Percentiles rank a stretch among this genome's conserved stretches.
Conservation (phyloP, 1,140 invertebrate species). For the Drosophila takahashii region DNA sequence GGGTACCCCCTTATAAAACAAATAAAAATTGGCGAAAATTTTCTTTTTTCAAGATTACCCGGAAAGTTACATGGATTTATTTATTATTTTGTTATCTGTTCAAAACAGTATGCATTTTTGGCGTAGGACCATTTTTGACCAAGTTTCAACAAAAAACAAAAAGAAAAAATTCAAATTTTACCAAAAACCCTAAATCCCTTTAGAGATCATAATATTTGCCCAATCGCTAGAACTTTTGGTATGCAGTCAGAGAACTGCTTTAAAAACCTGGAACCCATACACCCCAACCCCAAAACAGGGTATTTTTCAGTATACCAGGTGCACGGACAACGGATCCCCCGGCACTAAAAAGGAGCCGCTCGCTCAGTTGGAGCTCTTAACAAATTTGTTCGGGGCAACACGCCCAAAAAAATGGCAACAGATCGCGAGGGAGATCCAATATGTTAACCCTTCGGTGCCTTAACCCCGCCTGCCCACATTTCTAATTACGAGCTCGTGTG, state of each 20-base stretch:
- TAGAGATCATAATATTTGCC: background rate
- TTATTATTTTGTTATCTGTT: too few species aligned
- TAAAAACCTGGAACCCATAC: background rate
- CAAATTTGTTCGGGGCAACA: slow-evolving; percentile 84
- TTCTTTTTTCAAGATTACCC: too few species aligned
- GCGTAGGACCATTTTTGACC: too few species aligned
- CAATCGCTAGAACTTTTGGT: background rate
- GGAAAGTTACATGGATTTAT: too few species aligned
- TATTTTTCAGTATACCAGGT: slow-evolving; percentile 40
- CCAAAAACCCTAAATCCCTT: too few species aligned
- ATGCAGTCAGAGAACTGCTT: background rate
- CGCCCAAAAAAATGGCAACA: slow-evolving; percentile 61
- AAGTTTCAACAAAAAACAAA: too few species aligned
- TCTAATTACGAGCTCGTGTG: slow-evolving; percentile 82
- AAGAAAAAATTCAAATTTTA: too few species aligned
- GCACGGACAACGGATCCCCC: slow-evolving; percentile 57
- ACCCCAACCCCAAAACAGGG: background rate
- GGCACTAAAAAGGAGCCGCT: slow-evolving; percentile 80
- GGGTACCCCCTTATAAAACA: too few species aligned
- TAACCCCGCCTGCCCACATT: slow-evolving; percentile 8
- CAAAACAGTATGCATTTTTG: too few species aligned
- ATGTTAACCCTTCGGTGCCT: slow-evolving; percentile 25
- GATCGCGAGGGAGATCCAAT: slow-evolving; percentile 39
- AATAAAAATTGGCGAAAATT: too few species aligned
- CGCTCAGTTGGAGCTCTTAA: slow-evolving; percentile 83